These are phyloP conservation scores for Engraulis encrasicolus DNA, from an alignment of 2,113 vertebrate species.

Conservation along the genomic window DNA sequence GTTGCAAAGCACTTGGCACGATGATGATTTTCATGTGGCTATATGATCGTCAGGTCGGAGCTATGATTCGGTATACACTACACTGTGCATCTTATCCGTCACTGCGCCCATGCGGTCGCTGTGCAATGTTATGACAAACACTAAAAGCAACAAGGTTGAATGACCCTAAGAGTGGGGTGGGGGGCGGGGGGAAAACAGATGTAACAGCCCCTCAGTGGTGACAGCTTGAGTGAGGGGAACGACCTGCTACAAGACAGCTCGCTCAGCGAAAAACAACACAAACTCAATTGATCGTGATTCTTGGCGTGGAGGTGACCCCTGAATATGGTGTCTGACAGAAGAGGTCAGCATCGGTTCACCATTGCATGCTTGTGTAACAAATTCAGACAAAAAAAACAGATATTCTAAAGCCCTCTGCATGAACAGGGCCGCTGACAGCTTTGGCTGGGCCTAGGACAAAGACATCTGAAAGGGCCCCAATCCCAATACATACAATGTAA, in stretches of 20 bases:
- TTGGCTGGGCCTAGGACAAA: no score
- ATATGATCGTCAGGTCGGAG: background rate
- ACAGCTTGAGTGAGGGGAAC: conserved; percentile 48
- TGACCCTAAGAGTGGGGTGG: background rate
- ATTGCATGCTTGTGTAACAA: background rate
- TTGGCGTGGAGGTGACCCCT: conserved; percentile 41
- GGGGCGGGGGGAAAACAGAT: background rate
- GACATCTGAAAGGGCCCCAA: no score
- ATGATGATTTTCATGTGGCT: background rate
- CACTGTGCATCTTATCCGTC: background rate
- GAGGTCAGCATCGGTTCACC: conserved; percentile 47
- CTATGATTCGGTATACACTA: background rate
- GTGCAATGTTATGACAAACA: conserved; percentile 33
- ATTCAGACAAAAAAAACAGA: background rate
- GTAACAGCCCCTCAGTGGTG: background rate
- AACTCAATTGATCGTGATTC: conserved; percentile 55
- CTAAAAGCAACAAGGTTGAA: conserved; percentile 31
- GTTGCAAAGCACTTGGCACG: no score
- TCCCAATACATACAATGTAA: no score
- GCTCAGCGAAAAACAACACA: conserved; percentile 61
- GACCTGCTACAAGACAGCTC: conserved; percentile 50
- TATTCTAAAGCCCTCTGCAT: background rate
- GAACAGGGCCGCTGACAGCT: no score
- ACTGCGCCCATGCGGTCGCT: background rate
- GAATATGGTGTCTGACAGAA: conserved; percentile 54